A percentile compares a stretch with the other conserved stretches of the same genome.
Conservation (phyloP, 1,140 invertebrate genomes). For the Neodiprion fabricii region DNA sequence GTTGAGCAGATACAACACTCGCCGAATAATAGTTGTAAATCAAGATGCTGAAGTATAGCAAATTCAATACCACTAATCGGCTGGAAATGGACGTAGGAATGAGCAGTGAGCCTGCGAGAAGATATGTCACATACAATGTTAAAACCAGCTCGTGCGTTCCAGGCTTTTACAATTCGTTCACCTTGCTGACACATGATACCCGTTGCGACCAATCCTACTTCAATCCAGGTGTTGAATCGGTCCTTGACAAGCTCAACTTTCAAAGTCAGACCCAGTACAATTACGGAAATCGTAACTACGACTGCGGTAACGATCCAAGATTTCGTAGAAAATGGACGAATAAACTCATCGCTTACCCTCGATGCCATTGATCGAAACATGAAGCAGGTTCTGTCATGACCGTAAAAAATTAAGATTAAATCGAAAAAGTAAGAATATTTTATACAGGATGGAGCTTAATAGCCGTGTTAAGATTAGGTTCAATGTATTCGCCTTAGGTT, state of each 20-base stretch:
- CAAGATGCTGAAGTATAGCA: constrained; percentile 45
- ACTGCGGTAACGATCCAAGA: constrained; percentile 34
- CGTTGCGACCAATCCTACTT: constrained; percentile 32
- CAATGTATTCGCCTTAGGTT: too few species aligned
- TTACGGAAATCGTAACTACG: constrained; percentile 25
- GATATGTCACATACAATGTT: not conserved
- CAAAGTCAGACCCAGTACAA: constrained; percentile 36
- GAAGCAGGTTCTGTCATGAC: constrained; percentile 38
- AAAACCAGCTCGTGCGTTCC: too few species aligned
- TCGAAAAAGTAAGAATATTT: not conserved
- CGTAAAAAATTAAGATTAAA: not conserved
- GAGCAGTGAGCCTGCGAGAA: constrained; percentile 34
- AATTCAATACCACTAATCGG: constrained; percentile 39
- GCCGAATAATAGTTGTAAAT: constrained; percentile 52
- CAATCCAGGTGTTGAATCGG: constrained; percentile 26
- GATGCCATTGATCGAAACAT: constrained; percentile 37
- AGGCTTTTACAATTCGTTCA: constrained; percentile 10
- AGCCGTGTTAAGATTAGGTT: too few species aligned
- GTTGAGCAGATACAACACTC: constrained; percentile 49
- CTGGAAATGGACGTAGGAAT: constrained; percentile 31
- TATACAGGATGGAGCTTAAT: not conserved
- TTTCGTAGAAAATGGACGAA: constrained; percentile 34
- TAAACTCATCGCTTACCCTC: constrained; percentile 35
- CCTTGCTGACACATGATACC: constrained; percentile 45
- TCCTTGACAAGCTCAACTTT: constrained; percentile 27